Conservation (phyloP, 2,113 vertebrate genomes). For the Azemiops feae region DNA sequence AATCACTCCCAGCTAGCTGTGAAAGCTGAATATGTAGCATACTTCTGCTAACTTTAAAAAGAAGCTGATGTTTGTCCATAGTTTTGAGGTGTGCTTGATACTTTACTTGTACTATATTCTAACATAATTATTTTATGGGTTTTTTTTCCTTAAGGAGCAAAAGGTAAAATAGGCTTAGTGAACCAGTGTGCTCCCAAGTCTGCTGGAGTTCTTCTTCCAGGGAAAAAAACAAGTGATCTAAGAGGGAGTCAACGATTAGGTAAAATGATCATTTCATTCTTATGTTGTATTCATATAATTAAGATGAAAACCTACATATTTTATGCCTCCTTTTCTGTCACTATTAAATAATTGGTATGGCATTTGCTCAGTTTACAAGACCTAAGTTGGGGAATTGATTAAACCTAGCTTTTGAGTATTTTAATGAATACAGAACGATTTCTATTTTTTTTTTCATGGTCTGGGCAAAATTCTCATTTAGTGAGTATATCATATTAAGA, state of each 20-base stretch:
- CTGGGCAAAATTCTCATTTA: not conserved
- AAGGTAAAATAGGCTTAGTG: conserved; percentile 40
- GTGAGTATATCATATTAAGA: not conserved
- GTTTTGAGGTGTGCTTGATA: not conserved
- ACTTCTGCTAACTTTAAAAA: not conserved
- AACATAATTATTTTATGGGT: not conserved
- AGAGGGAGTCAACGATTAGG: conserved; percentile 37
- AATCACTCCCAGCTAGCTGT: not conserved
- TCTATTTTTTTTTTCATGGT: not conserved
- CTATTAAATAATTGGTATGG: not conserved
- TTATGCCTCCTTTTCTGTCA: not conserved
- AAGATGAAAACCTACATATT: not conserved
- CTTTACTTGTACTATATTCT: not conserved
- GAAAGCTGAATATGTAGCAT: not conserved
- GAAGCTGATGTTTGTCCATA: not conserved
- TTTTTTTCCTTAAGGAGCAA: conserved; percentile 49
- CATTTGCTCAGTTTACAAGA: not conserved
- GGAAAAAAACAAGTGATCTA: conserved; percentile 48
- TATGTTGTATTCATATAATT: not conserved
- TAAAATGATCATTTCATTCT: conserved; percentile 15
- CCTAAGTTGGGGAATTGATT: not conserved
- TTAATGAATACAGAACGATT: not conserved
- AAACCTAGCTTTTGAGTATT: not conserved
- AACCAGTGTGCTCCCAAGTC: conserved; percentile 54
- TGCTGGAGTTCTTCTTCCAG: conserved; percentile 35